Conservation (phyloP, 2,888 invertebrate species). For the Notodonta dromedarius region DNA sequence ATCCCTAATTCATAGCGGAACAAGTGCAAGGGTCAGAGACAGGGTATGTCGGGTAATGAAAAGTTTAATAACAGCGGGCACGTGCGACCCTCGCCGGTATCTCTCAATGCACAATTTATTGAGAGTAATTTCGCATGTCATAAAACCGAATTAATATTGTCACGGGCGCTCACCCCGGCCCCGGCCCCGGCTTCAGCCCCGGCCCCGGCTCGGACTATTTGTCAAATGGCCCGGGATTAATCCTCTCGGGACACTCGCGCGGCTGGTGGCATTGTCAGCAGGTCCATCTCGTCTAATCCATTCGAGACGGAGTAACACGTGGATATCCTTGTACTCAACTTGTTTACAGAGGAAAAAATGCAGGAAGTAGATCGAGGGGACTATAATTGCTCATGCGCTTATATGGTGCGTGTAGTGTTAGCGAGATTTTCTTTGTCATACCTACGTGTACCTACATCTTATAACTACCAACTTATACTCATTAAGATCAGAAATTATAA, state of each 20-base stretch:
- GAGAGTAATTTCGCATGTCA: constrained; percentile 82
- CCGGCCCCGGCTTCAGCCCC: constrained; percentile 4
- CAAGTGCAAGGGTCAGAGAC: constrained; percentile 55
- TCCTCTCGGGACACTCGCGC: constrained; percentile 39
- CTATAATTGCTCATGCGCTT: background rate
- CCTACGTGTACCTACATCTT: background rate
- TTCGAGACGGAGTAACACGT: constrained; percentile 27
- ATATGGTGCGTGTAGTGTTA: background rate
- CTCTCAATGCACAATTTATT: constrained; percentile 75
- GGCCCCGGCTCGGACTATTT: constrained; percentile 29
- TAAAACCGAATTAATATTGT: constrained; percentile 79
- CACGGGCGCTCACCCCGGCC: constrained; percentile 23
- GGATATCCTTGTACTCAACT: constrained; percentile 5
- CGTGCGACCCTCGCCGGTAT: constrained; percentile 54
- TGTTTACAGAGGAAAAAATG: background rate
- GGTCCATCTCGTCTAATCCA: constrained; percentile 16
- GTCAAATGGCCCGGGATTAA: constrained; percentile 46
- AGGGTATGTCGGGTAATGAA: constrained; percentile 63
- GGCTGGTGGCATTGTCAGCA: constrained; percentile 33
- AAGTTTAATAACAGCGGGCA: constrained; percentile 77
- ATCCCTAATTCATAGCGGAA: constrained; percentile 40
- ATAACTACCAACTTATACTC: too few relatives aligned
- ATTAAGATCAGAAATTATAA: too few relatives aligned
- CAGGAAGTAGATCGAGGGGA: background rate
- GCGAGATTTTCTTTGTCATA: background rate